Base-by-base conservation (phyloP, 1,140 invertebrate genomes). In the Littorina saxatilis region DNA sequence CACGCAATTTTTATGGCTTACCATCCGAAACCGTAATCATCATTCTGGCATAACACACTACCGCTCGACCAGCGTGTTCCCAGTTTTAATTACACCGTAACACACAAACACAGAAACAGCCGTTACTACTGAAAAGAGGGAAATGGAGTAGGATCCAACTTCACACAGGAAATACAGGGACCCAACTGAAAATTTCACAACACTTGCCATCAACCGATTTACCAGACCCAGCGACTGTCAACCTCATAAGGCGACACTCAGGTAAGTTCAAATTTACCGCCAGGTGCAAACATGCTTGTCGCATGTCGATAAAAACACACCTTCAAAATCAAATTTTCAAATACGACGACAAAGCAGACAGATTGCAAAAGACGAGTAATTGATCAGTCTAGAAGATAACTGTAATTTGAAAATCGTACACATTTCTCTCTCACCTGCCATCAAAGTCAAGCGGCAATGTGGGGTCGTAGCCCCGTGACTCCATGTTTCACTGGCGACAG, bases 361-460 rank as follows among this genome's bases (percentile, higher is more conserved):
- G 11, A 32, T 32, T 13, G n/a, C 9, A 32, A 27, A 63, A 32
- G 29, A 63, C 29, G 61, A 32, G n/a, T 2, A 27, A 63, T 27
- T 27, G 29, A 17, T 39, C 5, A 35, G 17, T 5, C 17, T 5
- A 39, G 32, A 39, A 29, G 50, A 35, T 29, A 76, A 76, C 74
- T 35, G 66, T 35, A 68, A 39, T 68, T 68, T 39, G 20, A 52
- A 79, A 75, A 63, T 4, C 27, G 29, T 47, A 32, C 47, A 20
- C 37, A n/a, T 78, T 68, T 17, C 52, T n/a, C 37, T 72, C 76
- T 84, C 66, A 84, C 83, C 83, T 84, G 75, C 83, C 83, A 47
- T 84, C 80, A 29, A 84, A 74, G 81, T 84, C 83, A 29, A 84
- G 39, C 29, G 80, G 83, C 68, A 84, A 55, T 37, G 83, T 84